Evolutionary conservation across 2,797 vertebrate species (phyloP), one percentile per base, ranked within the genome.

Genomic region (Erpetoichthys calabaricus): DNA sequence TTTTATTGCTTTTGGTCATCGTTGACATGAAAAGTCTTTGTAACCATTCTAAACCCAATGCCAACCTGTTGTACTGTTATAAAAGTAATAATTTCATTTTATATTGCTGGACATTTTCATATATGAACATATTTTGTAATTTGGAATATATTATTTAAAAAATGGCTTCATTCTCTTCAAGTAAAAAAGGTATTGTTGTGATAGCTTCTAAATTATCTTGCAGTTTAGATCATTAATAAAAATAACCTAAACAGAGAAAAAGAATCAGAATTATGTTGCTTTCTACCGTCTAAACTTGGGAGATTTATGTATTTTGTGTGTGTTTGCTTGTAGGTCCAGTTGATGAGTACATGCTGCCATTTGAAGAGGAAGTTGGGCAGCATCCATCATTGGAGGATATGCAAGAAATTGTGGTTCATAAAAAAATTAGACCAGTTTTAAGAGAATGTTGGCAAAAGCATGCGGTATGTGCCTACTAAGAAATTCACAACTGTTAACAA

Each of bases 341-440:
- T 62, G 95, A 97, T 47, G 93, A 97, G 76, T 98, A 97, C 75
- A 92, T 91, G 85, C 81, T 98, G 65, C 95, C 95, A 0, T 98
- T 98, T 57, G 94, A 98, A 74, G 94, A 98, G 75, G 94, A 98
- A 81, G 87, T 93, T 62, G 95, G 95, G 5, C 89, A 96, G 76
- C 95, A 98, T 74, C 94, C 95, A 6, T 97, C 94, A 59, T 84
- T 98, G 57, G 95, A 98, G 85, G 95, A 98, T 77, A 98, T 98
- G 92, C 95, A 98, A 82, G 95, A 98, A 6, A 92, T 98, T 2
- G 95, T 98, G 8, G 94, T 98, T 58, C 94, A 98, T 74, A 98
- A 97, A 84, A 98, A 98, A 72, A 87, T 95, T 81, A 83, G 95
- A 66, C 95, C 95, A 4, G 77, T 89, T 61, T 83, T 98, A 57